These are phyloP conservation scores for Cepphus grylle DNA, from an alignment of 2,113 vertebrate genomes.

Conservation along the genomic window DNA sequence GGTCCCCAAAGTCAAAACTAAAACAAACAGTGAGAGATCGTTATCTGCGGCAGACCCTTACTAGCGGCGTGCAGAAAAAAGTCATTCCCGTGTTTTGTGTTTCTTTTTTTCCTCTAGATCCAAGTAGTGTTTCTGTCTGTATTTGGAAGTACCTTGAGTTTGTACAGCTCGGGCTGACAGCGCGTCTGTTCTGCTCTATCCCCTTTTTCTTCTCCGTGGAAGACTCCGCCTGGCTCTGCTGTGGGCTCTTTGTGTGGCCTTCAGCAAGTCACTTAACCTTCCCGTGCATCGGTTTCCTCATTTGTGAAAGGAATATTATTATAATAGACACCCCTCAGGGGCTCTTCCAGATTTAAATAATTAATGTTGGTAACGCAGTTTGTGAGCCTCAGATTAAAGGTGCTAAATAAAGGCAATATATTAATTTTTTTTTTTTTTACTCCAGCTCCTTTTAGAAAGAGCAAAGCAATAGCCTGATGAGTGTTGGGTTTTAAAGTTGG, in stretches of 20 bases:
- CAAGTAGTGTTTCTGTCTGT: not conserved
- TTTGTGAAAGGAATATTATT: constrained; percentile 39
- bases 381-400: constrained; percentile 21
- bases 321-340: constrained; percentile 24
- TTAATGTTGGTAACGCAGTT: constrained; percentile 17
- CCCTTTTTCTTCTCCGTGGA: not conserved
- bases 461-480: not conserved
- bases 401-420: constrained; percentile 11
- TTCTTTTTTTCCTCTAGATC: not conserved
- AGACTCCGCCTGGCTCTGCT: not conserved
- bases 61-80: not conserved
- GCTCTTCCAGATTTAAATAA: constrained; percentile 19
- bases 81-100: not conserved
- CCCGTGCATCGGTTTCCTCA: constrained; percentile 8
- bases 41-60: constrained; percentile 28
- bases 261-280: constrained; percentile 36
- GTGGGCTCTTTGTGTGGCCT: constrained; percentile 46
- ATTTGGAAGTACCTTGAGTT: not conserved
- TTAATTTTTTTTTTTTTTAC: not conserved
- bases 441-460: not conserved
- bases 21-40: constrained; percentile 51
- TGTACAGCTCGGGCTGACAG: not conserved
- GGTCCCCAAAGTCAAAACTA: constrained; percentile 49
- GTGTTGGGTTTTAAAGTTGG: not conserved
- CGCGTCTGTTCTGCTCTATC: not conserved